These are phyloP conservation scores for Tetraodon nigroviridis DNA, from an alignment of 2,113 vertebrate species.

Conservation along the genomic window DNA sequence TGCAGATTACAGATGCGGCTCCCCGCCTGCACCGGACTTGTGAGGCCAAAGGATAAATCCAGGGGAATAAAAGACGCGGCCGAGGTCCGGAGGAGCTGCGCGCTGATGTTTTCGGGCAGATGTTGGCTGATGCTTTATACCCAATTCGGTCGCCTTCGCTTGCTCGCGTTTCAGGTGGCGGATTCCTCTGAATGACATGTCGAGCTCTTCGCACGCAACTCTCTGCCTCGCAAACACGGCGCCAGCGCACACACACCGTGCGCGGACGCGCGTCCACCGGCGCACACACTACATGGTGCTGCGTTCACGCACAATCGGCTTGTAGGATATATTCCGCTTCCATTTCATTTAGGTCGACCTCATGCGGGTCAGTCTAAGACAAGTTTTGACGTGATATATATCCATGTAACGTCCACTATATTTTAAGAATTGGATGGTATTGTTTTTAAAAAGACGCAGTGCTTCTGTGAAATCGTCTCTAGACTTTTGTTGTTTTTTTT, in stretches of 20 bases:
- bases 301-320: conserved; percentile 29
- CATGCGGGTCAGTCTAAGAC: neutral
- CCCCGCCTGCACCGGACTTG: conserved; percentile 42
- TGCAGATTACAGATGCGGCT: conserved; percentile 45
- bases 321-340: neutral
- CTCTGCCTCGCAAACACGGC: conserved; percentile 70
- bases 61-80: conserved; percentile 34
- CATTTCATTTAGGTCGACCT: neutral
- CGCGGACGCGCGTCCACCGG: conserved; percentile 21
- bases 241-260: conserved; percentile 19
- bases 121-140: conserved; percentile 79
- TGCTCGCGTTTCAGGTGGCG: conserved; percentile 81
- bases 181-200: conserved; percentile 82
- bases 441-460: too few species aligned
- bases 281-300: conserved; percentile 13
- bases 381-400: too few species aligned
- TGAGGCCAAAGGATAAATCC: conserved; percentile 55
- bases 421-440: too few species aligned
- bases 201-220: conserved; percentile 82
- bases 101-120: conserved; percentile 74
- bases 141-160: conserved; percentile 76
- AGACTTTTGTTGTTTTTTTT: neutral
- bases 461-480: neutral
- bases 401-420: too few species aligned
- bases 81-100: conserved; percentile 47